Evolutionary conservation across 2,888 invertebrate species (phyloP), one percentile per base, ranked within the genome.

Genomic region (Laothoe populi): DNA sequence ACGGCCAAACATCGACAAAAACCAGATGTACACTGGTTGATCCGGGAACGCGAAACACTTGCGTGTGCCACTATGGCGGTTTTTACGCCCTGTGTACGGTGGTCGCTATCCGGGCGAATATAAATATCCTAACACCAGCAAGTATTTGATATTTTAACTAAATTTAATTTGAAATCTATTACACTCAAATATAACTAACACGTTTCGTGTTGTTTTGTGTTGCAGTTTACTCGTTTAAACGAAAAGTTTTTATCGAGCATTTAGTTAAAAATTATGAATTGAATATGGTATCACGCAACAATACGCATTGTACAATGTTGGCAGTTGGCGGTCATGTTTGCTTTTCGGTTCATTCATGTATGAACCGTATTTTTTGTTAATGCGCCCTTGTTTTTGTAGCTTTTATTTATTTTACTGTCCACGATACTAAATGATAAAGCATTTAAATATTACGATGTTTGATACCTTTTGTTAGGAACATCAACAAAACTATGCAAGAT

Each of bases 341-440:
- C 53, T 53, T 53, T 35, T 53, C 53, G 53, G 11, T 19, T 53
- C 53, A 53, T 31, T 53, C 19, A 19, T 53, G 53, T 35, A 21
- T 21, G 35, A 53, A 53, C 35, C 31, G 19, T 11, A 10, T 11
- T 53, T 53, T 53, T 46, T 46, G 45, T 45, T 26, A 26, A 49
- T 49, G 26, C 8, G 53, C 35, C 23, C 26, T 53, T 35, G 35
- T 53, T 31, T 35, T 19, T 31, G 11, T 16, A 35, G 8, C 19
- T 35, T 53, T 53, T 35, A 19, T 35, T 16, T 31, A 35, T 53
- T 53, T 35, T 53, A 31, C 19, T 19, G 35, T 11, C 19, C 19
- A 53, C 53, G 35, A 53, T 35, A 35, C 53, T 1, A 53, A 16
- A 31, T 53, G 10, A 10, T 49, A 35, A 35, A n/a, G n/a, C n/a